Percentiles rank a stretch among this genome's conserved stretches.
Evolutionary conservation across 2,888 invertebrate genomes (phyloP).

Genomic region (Aporophyla nigra): DNA sequence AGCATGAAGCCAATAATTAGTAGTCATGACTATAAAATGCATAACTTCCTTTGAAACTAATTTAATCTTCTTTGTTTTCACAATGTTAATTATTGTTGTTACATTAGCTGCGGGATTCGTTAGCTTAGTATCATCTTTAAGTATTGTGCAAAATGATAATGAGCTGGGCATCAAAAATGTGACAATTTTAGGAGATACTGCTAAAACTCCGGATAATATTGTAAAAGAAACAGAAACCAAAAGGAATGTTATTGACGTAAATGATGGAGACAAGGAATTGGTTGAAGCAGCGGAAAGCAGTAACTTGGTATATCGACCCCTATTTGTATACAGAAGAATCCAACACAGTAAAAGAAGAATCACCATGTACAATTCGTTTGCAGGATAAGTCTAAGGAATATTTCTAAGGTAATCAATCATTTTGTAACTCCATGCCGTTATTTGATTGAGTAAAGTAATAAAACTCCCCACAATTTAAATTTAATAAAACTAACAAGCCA

Average conservation of each 20-base stretch:
- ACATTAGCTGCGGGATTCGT: conserved; percentile 17
- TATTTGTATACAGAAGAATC: conserved; percentile 84
- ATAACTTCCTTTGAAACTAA: conserved; percentile 3
- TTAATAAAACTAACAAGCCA: conserved; percentile 44
- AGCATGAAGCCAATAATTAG: conserved; percentile 38
- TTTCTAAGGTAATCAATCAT: conserved; percentile 16
- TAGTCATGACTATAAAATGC: conserved; percentile 46
- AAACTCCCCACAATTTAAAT: conserved; percentile 27
- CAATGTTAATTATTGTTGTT: conserved; percentile 49
- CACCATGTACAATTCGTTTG: conserved; percentile 86
- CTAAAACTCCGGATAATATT: conserved; percentile 27
- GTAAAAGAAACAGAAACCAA: conserved; percentile 20
- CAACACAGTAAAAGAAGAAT: conserved; percentile 85
- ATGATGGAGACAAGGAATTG: conserved; percentile 62
- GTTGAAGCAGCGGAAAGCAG: conserved; percentile 78
- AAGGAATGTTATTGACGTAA: conserved; percentile 16
- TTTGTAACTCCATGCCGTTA: not conserved
- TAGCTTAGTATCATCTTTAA: conserved; percentile 31
- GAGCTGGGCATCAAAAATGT: conserved; percentile 2
- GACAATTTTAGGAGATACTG: conserved; percentile 27
- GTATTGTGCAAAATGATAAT: conserved; percentile 24
- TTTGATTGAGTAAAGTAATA: conserved; percentile 33
- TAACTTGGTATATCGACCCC: conserved; percentile 82
- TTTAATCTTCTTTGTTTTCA: conserved; percentile 18
- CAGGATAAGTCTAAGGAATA: conserved; percentile 78